Conservation (phyloP, 1,140 invertebrate genomes). For the Trichonephila inaurata region DNA sequence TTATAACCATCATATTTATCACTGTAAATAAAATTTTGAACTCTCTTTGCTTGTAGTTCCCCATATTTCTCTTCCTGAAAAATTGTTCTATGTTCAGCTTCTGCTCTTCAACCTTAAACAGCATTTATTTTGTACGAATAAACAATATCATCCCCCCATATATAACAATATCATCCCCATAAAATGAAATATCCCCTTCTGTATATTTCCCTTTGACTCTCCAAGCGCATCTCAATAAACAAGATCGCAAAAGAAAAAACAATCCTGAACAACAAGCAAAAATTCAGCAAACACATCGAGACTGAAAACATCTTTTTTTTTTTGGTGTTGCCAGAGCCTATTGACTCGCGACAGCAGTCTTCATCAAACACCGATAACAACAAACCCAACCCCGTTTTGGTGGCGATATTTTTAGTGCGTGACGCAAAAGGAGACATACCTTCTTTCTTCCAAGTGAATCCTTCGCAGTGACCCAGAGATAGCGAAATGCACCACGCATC, state of each 20-base stretch:
- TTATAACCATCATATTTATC: too few relatives aligned
- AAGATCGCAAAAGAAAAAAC: background rate
- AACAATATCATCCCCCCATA: background rate
- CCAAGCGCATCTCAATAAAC: background rate
- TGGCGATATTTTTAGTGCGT: constrained; percentile 49
- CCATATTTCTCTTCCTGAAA: too few relatives aligned
- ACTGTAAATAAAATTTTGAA: too few relatives aligned
- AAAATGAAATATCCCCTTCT: background rate
- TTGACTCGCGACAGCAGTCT: background rate
- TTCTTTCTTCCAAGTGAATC: background rate
- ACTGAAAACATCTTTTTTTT: background rate
- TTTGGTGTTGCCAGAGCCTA: background rate
- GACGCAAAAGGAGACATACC: constrained; percentile 15
- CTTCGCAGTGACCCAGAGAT: constrained; percentile 50
- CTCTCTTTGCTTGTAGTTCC: too few relatives aligned
- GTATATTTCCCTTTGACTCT: background rate
- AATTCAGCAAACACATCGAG: background rate
- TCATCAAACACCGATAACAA: background rate
- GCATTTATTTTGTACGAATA: too few relatives aligned
- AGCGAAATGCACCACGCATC: constrained; percentile 43
- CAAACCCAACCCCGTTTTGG: constrained; percentile 7
- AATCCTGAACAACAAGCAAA: background rate
- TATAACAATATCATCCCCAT: background rate
- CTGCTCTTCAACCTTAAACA: too few relatives aligned
- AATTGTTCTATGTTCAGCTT: too few relatives aligned